A percentile compares a stretch with the other conserved stretches of the same genome.
phyloP scores from a whole-genome alignment of 2,797 vertebrate species.

The Coregonus sp. region DNA sequence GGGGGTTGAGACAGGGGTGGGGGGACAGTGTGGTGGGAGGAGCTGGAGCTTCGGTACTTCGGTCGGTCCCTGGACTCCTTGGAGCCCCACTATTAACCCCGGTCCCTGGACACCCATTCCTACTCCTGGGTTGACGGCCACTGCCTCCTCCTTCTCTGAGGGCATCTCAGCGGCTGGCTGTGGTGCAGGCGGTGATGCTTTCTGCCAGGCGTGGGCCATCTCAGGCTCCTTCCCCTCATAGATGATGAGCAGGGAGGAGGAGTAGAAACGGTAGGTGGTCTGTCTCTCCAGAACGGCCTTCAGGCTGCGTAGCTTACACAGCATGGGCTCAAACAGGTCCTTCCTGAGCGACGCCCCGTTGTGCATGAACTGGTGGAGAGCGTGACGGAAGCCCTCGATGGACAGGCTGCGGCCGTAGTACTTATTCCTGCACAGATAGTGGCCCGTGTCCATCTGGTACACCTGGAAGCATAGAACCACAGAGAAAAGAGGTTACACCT shows the following conservation, averaged over 20 bases:
- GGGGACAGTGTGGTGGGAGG: background rate
- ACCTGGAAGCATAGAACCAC: constrained; percentile 75
- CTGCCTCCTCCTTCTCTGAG: background rate
- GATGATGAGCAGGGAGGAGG: constrained; percentile 97
- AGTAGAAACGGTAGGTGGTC: constrained; percentile 98
- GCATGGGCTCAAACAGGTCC: constrained; percentile 93
- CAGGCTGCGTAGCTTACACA: constrained; percentile 88
- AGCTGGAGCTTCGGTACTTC: background rate
- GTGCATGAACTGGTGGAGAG: constrained; percentile 93
- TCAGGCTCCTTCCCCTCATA: constrained; percentile 89
- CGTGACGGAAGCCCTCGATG: constrained; percentile 89
- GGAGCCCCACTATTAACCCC: background rate
- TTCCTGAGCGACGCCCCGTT: constrained; percentile 87
- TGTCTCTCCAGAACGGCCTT: constrained; percentile 90
- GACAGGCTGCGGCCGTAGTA: constrained; percentile 95
- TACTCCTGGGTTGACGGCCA: background rate
- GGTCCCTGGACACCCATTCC: background rate
- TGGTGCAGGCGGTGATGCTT: background rate
- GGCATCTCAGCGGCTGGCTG: background rate
- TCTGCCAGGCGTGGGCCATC: constrained; percentile 18
- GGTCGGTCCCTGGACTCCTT: background rate
- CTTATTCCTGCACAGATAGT: constrained; percentile 98
- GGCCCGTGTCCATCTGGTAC: constrained; percentile 92
- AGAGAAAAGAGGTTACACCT: background rate
- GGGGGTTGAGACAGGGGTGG: background rate